Base-by-base conservation (phyloP, 1,140 invertebrate genomes). In the Neomicropteryx cornuta region DNA sequence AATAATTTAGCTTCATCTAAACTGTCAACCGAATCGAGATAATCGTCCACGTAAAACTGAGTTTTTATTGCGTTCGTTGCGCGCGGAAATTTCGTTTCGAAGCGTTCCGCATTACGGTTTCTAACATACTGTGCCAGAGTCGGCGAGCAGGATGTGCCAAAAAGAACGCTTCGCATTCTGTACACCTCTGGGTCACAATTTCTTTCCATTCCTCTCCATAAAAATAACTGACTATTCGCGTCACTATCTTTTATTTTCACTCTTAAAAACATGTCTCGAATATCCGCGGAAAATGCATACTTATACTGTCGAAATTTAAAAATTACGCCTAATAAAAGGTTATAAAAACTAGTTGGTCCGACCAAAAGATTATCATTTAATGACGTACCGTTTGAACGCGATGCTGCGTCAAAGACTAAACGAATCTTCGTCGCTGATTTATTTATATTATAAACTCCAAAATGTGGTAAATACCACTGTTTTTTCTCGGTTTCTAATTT, bases 141-240 rank as follows among this genome's bases (percentile, higher is more conserved):
- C n/a, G 44, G 41, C 11, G 44, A 44, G 19, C 44, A 43, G 10
- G 11, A 35, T 4, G 40, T 36, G 21, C 44, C 44, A 36, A 45
- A 45, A 4, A 19, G 38, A 29, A 45, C 33, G 3, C 14, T 18
- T 6, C 5, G 6, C 19, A 35, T 10, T 11, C 6, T 8, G 33
- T 21, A 35, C 6, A 5, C 18, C 17, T 18, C 10, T 22, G 10
- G 5, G 17, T 10, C 8, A 27, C 23, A 8, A 8, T 27, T 8
- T 8, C 13, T 27, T 27, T 13, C 13, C 23, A 13, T 8, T 8
- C 8, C 13, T 8, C 23, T 8, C 23, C 23, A 27, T 27, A 27
- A 13, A 13, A 27, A 27, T 8, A 8, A 13, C 13, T 27, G 23
- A 13, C 8, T 8, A 8, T 27, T 13, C 13, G 8, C 8, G 13